Evolutionary conservation across 2,888 invertebrate genomes (phyloP).

Genomic region (Criorhina ranunculi): DNA sequence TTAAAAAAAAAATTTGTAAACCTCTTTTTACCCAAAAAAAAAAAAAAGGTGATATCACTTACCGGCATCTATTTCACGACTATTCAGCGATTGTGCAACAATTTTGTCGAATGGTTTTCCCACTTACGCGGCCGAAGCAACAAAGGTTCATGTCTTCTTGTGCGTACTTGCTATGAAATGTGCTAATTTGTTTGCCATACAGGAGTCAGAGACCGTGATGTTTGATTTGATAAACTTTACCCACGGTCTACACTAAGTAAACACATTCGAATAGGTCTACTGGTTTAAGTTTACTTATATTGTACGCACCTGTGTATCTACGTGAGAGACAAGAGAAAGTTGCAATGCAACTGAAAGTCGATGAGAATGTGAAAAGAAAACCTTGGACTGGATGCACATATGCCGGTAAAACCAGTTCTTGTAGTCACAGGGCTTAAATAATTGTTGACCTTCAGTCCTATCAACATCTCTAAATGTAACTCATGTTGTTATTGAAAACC

Average conservation of each 20-base stretch:
- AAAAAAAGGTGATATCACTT: not conserved
- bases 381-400: conserved; percentile 50
- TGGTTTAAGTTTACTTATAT: not conserved
- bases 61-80: conserved; percentile 4
- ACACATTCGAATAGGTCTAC: conserved; percentile 9
- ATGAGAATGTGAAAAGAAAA: conserved; percentile 31
- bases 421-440: not conserved
- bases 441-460: no score
- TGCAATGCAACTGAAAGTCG: conserved; percentile 6
- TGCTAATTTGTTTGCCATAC: conserved; percentile 45
- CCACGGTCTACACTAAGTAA: conserved; percentile 22
- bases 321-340: conserved; percentile 28
- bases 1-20: not conserved
- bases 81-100: conserved; percentile 16
- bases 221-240: conserved; percentile 15
- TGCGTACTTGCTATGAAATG: not conserved
- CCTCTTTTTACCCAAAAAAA: not conserved
- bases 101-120: conserved; percentile 5
- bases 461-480: no score
- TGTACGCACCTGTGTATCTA: not conserved
- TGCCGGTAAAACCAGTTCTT: not conserved
- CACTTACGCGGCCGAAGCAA: conserved; percentile 10
- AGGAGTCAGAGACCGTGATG: conserved; percentile 22
- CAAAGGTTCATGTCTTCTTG: not conserved
- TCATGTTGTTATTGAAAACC: no score